phyloP scores from a whole-genome alignment of 2,113 vertebrate genomes.

The Notechis scutatus region DNA sequence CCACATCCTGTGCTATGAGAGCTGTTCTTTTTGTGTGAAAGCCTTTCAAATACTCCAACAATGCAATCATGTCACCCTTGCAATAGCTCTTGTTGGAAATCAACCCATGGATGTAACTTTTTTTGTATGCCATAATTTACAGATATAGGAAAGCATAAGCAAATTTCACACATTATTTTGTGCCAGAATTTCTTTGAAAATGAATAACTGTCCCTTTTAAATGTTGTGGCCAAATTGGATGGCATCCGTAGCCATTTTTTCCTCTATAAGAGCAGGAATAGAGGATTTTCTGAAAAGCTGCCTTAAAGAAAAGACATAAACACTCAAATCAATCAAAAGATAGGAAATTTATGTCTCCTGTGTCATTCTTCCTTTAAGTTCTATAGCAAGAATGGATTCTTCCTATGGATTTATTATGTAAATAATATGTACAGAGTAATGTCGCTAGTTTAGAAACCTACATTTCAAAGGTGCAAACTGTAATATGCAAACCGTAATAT shows the following conservation, averaged over 20 bases:
- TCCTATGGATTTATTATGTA: neutral
- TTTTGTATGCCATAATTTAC: neutral
- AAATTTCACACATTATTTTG: neutral
- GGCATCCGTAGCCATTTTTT: neutral
- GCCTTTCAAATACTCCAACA: neutral
- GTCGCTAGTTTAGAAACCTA: neutral
- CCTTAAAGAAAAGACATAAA: neutral
- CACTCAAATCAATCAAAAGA: neutral
- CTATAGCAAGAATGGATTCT: neutral
- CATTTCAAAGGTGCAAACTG: neutral
- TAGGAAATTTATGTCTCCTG: neutral
- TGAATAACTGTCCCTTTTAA: neutral
- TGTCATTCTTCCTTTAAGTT: neutral
- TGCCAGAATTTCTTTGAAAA: neutral
- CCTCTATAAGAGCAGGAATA: neutral
- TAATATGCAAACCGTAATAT: neutral
- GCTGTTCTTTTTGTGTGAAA: neutral
- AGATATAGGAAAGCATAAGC: neutral
- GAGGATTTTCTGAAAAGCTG: neutral
- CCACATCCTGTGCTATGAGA: neutral
- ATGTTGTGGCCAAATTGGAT: neutral
- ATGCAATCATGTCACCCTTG: neutral
- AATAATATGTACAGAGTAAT: neutral
- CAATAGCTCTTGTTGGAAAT: neutral
- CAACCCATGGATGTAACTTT: neutral